Conservation (phyloP, 2,888 invertebrate genomes). For the Apamea anceps region DNA sequence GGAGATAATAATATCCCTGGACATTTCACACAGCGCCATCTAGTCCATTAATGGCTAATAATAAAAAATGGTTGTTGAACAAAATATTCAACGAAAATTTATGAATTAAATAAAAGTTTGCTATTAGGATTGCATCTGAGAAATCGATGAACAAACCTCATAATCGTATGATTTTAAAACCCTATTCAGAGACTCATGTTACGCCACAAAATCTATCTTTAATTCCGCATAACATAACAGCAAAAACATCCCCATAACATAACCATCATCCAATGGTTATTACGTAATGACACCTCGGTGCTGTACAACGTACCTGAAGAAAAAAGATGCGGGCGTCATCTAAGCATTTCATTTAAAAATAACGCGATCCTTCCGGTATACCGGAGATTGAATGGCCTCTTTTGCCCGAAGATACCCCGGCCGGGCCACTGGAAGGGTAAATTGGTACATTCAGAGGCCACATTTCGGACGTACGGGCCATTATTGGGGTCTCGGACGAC, state of each 20-base stretch:
- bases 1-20: too few relatives aligned
- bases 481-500: conserved; percentile 79
- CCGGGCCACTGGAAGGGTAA: conserved; percentile 76
- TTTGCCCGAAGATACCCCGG: conserved; percentile 73
- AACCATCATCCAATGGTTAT: conserved; percentile 57
- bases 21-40: too few relatives aligned
- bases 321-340: conserved; percentile 65
- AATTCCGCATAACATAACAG: conserved; percentile 27
- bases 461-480: conserved; percentile 78
- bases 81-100: background rate
- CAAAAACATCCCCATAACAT: conserved; percentile 42
- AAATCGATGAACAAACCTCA: background rate
- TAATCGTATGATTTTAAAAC: conserved; percentile 6
- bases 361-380: conserved; percentile 75
- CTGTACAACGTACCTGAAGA: conserved; percentile 53
- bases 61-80: background rate
- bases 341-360: conserved; percentile 80
- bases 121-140: background rate
- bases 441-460: conserved; percentile 79
- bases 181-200: background rate
- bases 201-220: conserved; percentile 26
- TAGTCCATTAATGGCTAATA: too few relatives aligned
- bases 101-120: background rate
- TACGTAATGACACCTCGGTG: conserved; percentile 46
- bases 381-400: conserved; percentile 79